Evolutionary conservation across 2,888 invertebrate species (phyloP).

Genomic region (Scaptomyza caliginosa): DNA sequence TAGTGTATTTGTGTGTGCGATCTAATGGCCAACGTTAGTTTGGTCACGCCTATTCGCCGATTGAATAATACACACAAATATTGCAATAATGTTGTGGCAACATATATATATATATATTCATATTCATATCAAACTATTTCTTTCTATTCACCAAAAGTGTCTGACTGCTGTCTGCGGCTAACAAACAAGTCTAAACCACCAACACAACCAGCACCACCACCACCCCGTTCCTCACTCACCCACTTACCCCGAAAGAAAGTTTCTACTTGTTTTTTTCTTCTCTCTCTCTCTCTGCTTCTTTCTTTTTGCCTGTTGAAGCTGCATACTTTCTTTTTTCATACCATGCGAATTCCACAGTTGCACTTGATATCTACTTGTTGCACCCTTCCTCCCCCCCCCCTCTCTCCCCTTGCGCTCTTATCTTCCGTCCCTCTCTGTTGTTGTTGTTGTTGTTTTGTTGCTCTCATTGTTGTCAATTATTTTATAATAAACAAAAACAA

Average conservation of each 20-base stretch:
- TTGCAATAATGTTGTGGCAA: background rate
- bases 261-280: constrained; percentile 42
- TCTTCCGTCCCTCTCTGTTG: background rate
- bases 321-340: constrained; percentile 69
- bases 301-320: background rate
- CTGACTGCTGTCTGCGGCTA: constrained; percentile 28
- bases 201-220: background rate
- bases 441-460: constrained; percentile 30
- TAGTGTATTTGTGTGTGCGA: background rate
- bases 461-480: constrained; percentile 76
- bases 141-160: too few relatives aligned
- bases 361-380: constrained; percentile 32
- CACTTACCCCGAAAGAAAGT: constrained; percentile 51
- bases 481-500: constrained; percentile 64
- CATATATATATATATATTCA: too few relatives aligned
- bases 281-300: constrained; percentile 19
- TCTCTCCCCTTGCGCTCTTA: background rate
- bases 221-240: background rate
- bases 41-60: constrained; percentile 51
- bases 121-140: too few relatives aligned
- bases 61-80: constrained; percentile 52
- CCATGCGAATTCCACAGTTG: constrained; percentile 56
- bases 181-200: too few relatives aligned
- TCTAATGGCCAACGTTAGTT: constrained; percentile 4
- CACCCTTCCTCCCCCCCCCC: background rate